A percentile compares a stretch with the other conserved stretches of the same genome.
Evolutionary conservation across 2,113 vertebrate genomes (phyloP).

Genomic region (Odobenus rosmarus): DNA sequence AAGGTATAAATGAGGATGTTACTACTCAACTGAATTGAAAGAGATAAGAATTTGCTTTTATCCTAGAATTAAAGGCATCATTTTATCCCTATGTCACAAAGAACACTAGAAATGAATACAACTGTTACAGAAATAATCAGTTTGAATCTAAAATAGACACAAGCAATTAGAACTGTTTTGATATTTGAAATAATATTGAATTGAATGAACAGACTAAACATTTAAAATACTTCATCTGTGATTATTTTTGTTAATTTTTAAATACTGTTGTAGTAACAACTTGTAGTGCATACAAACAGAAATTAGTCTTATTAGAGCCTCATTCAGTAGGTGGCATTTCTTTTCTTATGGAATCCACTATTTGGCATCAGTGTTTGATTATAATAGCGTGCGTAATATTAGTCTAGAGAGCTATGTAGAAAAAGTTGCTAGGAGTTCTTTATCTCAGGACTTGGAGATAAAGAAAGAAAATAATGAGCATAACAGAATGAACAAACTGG

Average conservation of each 20-base stretch:
- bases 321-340: not conserved
- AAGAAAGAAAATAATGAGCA: not conserved
- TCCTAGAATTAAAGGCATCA: not conserved
- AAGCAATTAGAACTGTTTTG: not conserved
- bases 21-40: not conserved
- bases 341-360: not conserved
- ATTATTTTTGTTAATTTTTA: not conserved
- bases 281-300: not conserved
- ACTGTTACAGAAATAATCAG: not conserved
- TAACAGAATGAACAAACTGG: not conserved
- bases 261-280: not conserved
- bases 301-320: not conserved
- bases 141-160: not conserved
- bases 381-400: not conserved
- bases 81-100: not conserved
- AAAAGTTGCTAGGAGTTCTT: not conserved
- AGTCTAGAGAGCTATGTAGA: not conserved
- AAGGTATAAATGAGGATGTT: not conserved
- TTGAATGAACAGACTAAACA: not conserved
- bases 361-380: not conserved
- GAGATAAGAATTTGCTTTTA: not conserved
- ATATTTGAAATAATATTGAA: not conserved
- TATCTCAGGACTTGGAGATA: not conserved
- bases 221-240: not conserved
- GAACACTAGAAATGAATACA: not conserved